Evolutionary conservation across 2,888 invertebrate species (phyloP), one percentile per base, ranked within the genome.

Genomic region (Dicyrtomina minuta): DNA sequence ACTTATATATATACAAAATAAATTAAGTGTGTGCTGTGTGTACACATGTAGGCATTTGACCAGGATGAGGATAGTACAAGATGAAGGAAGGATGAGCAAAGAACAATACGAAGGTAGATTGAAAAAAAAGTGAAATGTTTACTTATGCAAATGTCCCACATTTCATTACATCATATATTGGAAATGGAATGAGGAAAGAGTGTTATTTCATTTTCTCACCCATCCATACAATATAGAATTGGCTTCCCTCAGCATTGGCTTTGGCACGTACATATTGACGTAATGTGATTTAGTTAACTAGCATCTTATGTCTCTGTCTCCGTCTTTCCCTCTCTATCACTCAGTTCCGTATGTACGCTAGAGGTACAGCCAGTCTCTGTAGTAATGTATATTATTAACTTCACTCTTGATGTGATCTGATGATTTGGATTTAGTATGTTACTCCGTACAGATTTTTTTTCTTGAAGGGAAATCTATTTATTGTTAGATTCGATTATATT

Each of bases 131-230:
- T 6, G 24, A 39, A 39, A 39, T 58, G 58, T 58, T 58, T 58
- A 58, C 58, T 58, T 58, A 58, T 58, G 58, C 58, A 58, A 58
- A 58, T 58, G 58, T 6, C 58, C 55, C 22, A 55, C 55, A 55
- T 55, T 55, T 26, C 26, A 22, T 55, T 55, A 55, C 55, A 55
- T 55, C 55, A 55, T 15, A 55, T 13, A 24, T 55, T 55, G 22
- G 55, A 24, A 24, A 26, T 10, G 15, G 55, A 55, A 55, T 55
- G 55, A 55, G 55, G 55, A 55, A 55, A 55, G n/a, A n/a, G 26
- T 60, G 17, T 1, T 22, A 41, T 41, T 20, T 43, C 15, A 60
- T 43, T 60, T 60, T 43, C 13, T 22, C 15, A 13, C 59, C 20
- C 20, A 20, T 15, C 43, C 39, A 4, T 33, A 8, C 26, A n/a